A percentile compares a stretch with the other conserved stretches of the same genome.
These are phyloP conservation scores for Gymnodraco acuticeps DNA, from an alignment of 2,797 vertebrate genomes.

Conservation along the genomic window DNA sequence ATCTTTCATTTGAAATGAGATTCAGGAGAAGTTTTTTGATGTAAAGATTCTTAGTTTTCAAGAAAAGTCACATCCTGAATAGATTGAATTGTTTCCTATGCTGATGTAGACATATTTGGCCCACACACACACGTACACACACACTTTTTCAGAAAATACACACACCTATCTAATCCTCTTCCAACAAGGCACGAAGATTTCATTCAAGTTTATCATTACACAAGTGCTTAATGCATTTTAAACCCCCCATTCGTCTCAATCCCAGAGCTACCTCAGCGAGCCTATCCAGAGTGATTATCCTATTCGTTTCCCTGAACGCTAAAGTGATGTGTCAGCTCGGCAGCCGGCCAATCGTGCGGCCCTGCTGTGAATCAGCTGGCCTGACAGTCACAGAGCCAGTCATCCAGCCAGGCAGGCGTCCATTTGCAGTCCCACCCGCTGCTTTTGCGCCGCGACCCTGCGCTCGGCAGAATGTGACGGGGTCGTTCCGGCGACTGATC, in stretches of 20 bases:
- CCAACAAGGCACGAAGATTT: conserved; percentile 94
- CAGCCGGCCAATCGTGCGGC: conserved; percentile 38
- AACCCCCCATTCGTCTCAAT: conserved; percentile 38
- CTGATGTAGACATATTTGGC: conserved; percentile 2
- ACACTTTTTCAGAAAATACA: not conserved
- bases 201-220: conserved; percentile 90
- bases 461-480: conserved; percentile 12
- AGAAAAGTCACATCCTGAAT: conserved; percentile 19
- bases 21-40: not conserved
- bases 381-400: conserved; percentile 28
- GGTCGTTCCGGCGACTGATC: conserved; percentile 20
- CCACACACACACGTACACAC: not conserved
- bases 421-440: not conserved
- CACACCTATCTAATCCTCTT: conserved; percentile 46
- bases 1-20: not conserved
- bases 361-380: conserved; percentile 22
- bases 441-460: conserved; percentile 18
- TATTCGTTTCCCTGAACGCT: not conserved
- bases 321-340: conserved; percentile 39
- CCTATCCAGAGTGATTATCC: conserved; percentile 1
- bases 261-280: conserved; percentile 29
- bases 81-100: not conserved
- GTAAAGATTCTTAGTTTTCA: not conserved
- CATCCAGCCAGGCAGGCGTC: not conserved
- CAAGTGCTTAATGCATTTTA: conserved; percentile 73